Evolutionary conservation across 2,113 vertebrate species (phyloP).

Genomic region (Benitochromis conjunctus): DNA sequence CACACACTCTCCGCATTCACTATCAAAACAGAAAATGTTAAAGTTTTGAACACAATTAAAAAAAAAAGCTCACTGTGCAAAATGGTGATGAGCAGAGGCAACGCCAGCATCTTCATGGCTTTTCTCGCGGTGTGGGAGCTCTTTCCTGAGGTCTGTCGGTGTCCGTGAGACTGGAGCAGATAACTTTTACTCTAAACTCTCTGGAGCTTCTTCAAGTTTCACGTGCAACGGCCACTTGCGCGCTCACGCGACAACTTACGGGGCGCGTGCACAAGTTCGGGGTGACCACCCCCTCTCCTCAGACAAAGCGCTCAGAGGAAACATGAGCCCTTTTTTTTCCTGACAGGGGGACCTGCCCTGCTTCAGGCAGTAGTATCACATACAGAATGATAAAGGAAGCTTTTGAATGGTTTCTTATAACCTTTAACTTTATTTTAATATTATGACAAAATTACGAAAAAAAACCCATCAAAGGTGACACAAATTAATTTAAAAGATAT

Average conservation of each 20-base stretch:
- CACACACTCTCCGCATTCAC: neutral
- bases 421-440: neutral
- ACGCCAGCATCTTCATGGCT: slow-evolving; percentile 13
- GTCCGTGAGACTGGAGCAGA: neutral
- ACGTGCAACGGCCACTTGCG: neutral
- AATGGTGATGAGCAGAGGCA: slow-evolving; percentile 47
- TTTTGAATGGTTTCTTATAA: neutral
- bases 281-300: neutral
- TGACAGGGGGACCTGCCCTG: neutral
- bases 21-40: neutral
- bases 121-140: neutral
- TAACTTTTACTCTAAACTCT: slow-evolving; percentile 2
- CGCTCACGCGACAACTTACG: slow-evolving; percentile 7
- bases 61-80: slow-evolving; percentile 48
- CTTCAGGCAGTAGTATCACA: neutral
- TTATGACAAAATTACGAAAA: no score
- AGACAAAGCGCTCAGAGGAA: neutral
- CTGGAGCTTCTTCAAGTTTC: slow-evolving; percentile 15
- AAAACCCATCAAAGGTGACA: no score
- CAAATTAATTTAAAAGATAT: no score
- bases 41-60: neutral
- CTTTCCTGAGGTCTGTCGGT: neutral
- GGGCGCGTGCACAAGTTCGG: neutral
- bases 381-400: neutral
- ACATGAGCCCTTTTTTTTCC: neutral